Evolutionary conservation across 2,888 invertebrate species (phyloP), one percentile per base, ranked within the genome.

Genomic region (Thyatira batis): DNA sequence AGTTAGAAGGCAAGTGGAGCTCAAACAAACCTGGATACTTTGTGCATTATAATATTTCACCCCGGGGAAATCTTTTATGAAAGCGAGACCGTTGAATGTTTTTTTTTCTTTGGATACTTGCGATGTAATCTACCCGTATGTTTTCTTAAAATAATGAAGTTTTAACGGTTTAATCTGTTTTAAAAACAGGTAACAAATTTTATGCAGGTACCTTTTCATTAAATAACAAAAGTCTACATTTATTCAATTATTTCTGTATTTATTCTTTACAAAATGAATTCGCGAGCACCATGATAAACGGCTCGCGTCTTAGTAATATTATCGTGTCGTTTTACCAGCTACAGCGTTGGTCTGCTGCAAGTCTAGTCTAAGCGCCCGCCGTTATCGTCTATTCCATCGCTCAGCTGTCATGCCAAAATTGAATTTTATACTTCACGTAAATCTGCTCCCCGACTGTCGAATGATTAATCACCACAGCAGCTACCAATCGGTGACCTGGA

Each of bases 11-110:
- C 1, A 13, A 48, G 11, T 3, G 48, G 10, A 48, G 48, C 21
- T 48, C 48, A 48, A 27, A 48, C 28, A 28, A 48, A 27, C 13
- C 25, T 46, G 45, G 45, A 9, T 48, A 48, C 48, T 48, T 28
- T 48, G 48, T 48, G 48, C 48, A 48, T 48, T 48, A 27, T 48
- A 27, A 48, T 27, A 48, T 48, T 48, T 60, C 49, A 46, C 73
- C 76, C 70, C 28, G 45, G 78, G 78, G 78, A 78, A 78, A 78
- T 78, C 70, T 48, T 73, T 66, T 70, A 61, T 68, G 69, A 71
- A 58, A 70, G 67, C 58, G 65, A 75, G 66, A 70, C 68, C 67
- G 70, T 69, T 76, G 73, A 71, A 71, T 73, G 70, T 65, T 69
- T 67, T 71, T 63, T 68, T 63, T 45, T 28, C 43, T 65, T 57